A percentile compares a stretch with the other conserved stretches of the same genome.
Conservation (phyloP, 2,797 vertebrate genomes). For the Carcharodon carcharias region DNA sequence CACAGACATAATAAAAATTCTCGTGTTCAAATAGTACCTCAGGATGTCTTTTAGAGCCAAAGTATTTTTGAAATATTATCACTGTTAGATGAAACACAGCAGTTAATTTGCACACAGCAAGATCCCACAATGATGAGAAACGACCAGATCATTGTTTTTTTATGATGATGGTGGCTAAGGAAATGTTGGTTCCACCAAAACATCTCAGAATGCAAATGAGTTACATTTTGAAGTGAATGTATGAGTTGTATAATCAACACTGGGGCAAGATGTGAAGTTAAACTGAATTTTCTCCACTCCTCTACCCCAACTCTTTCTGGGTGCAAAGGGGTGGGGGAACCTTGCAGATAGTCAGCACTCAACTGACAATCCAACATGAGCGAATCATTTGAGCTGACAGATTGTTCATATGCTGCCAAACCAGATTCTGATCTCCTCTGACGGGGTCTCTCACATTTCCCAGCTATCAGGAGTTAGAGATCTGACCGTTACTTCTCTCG, state of each 20-base stretch:
- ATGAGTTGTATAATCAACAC: background rate
- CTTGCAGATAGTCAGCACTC: background rate
- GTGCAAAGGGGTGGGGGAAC: background rate
- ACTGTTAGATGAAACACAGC: background rate
- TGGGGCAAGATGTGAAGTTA: background rate
- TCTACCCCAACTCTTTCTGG: background rate
- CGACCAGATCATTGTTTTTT: background rate
- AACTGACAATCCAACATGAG: background rate
- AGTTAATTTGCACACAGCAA: background rate
- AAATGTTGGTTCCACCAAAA: background rate
- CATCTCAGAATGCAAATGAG: background rate
- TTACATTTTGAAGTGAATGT: background rate
- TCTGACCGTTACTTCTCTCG: background rate
- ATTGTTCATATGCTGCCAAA: background rate
- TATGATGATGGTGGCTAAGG: background rate
- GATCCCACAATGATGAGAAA: background rate
- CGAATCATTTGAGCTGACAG: background rate
- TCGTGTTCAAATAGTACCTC: background rate
- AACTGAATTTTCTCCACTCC: background rate
- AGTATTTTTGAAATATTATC: background rate
- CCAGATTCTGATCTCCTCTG: background rate
- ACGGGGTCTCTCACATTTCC: background rate
- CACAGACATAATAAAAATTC: background rate
- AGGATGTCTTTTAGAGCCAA: background rate
- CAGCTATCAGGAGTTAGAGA: background rate